Evolutionary conservation across 2,797 vertebrate genomes (phyloP).

Genomic region (Fistularia commersonii): DNA sequence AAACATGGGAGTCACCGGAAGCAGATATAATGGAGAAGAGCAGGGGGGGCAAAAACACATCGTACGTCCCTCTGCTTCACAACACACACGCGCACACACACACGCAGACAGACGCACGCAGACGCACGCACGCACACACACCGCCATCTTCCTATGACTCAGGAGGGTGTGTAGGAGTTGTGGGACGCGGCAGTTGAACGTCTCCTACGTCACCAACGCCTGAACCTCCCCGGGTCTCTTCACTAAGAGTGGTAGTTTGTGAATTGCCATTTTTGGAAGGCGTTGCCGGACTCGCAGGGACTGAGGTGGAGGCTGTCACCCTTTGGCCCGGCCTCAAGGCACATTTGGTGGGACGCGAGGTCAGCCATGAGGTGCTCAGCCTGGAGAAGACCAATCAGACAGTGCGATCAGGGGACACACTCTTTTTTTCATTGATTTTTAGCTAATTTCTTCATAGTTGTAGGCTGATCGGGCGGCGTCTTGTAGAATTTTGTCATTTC

Average conservation of each 20-base stretch:
- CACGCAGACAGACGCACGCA: too few species aligned
- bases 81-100: too few species aligned
- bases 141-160: too few species aligned
- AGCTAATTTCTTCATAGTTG: too few species aligned
- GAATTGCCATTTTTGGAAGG: slow-evolving; percentile 90
- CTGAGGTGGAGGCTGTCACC: slow-evolving; percentile 56
- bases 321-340: slow-evolving; percentile 77
- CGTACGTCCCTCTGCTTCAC: too few species aligned
- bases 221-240: slow-evolving; percentile 2
- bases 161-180: too few species aligned
- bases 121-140: too few species aligned
- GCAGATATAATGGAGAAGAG: too few species aligned
- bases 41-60: too few species aligned
- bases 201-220: slow-evolving; percentile 5
- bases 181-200: not conserved
- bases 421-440: not conserved
- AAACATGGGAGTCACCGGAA: not conserved
- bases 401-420: not conserved
- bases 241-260: slow-evolving; percentile 74
- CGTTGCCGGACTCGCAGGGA: slow-evolving; percentile 72
- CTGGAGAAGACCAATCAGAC: slow-evolving; percentile 59
- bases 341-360: slow-evolving; percentile 60
- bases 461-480: too few species aligned
- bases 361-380: slow-evolving; percentile 80
- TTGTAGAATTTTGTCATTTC: too few species aligned